Evolutionary conservation across 1,140 invertebrate species (phyloP), one percentile per base, ranked within the genome.

Genomic region (Dolichoris vasculosae): DNA sequence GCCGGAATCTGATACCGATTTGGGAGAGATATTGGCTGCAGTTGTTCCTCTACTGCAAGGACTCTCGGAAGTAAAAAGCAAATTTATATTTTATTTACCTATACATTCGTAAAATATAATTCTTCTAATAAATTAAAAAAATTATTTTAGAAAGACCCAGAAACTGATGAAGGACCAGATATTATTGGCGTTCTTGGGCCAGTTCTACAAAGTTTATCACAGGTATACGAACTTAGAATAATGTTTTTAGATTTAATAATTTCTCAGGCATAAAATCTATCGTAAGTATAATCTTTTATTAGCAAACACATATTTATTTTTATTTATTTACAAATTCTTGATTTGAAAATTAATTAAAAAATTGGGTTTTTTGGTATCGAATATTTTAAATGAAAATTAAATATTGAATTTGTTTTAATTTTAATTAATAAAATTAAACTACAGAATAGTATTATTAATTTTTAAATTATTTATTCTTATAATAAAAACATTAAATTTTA

Each of bases 1-100:
- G 93, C 93, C 93, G 4, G 87, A 93, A 0, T 89, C 91, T 4
- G 89, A 91, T 0, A 89, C 90, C 0, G 90, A 93, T 87, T 55
- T 93, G 4, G 85, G 7, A 20, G 92, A 91, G 35, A 71, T 93
- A 30, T 32, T 93, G 26, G 67, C 87, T 76, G 88, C 89, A 17
- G 90, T 55, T n/a, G 30, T 93, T 69, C 93, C 93, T 15, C 78
- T 93, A 4, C 30, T 93, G 6, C 87, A 91, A 89, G 91, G 90
- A 69, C 80, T 93, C 1, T 90, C 90, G 15, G 89, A 93, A 63
- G 93, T 92, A 86, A 63, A 4, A 35, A 73, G 32, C 30, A 38
- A 40, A 30, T 11, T 30, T 82, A 46, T 48, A 63, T 38, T 30
- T 26, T 32, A 38, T 55, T 77, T 23, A 35, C 35, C 0, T 20